Evolutionary conservation across 2,797 vertebrate genomes (phyloP).

Genomic region (Pelodytes ibericus): DNA sequence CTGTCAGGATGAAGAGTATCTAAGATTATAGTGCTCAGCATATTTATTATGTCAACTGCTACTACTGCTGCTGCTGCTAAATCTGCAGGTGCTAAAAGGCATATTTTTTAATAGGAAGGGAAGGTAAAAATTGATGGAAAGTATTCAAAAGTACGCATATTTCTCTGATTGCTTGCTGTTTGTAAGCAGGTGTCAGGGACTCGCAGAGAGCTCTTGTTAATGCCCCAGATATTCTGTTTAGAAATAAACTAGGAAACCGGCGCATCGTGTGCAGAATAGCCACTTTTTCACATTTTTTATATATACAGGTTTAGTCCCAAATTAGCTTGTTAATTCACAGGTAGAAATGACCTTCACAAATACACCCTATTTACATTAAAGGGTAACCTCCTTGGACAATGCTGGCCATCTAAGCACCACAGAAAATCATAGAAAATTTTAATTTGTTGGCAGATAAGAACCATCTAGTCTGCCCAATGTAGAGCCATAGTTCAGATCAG

Average conservation of each 20-base stretch:
- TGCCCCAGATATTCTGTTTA: neutral
- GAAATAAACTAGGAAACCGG: neutral
- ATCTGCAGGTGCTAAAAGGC: constrained; percentile 6
- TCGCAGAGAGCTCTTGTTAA: neutral
- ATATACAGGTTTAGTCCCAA: no score
- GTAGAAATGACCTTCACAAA: no score
- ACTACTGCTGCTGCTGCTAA: neutral
- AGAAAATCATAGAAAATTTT: no score
- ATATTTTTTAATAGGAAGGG: constrained; percentile 1
- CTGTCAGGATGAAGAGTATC: neutral
- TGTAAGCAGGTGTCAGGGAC: neutral
- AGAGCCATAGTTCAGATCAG: no score
- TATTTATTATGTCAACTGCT: constrained; percentile 1
- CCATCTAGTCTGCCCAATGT: no score
- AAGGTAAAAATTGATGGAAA: constrained; percentile 8
- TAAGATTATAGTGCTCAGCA: constrained; percentile 2
- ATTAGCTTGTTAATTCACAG: no score
- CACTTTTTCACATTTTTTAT: no score
- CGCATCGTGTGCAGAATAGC: neutral
- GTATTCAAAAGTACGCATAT: neutral
- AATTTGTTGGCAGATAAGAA: no score
- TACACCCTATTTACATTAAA: no score
- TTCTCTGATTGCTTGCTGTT: neutral
- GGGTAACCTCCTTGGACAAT: no score
- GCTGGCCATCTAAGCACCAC: no score